phyloP scores from a whole-genome alignment of 2,888 invertebrate species.

The Norana najaformis region DNA sequence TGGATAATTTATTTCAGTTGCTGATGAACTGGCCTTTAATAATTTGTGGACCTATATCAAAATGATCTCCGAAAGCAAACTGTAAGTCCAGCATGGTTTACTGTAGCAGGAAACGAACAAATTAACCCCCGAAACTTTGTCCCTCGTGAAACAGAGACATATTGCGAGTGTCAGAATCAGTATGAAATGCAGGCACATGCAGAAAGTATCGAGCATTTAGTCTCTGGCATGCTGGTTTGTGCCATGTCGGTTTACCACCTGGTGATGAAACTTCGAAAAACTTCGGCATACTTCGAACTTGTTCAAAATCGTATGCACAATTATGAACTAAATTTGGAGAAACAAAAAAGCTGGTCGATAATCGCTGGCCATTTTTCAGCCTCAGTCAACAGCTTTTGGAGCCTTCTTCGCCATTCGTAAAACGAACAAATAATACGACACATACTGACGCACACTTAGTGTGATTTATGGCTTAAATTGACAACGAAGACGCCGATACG shows the following conservation, averaged over 20 bases:
- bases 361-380: not conserved
- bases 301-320: slow-evolving; percentile 5
- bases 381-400: slow-evolving; percentile 6
- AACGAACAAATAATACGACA: not conserved
- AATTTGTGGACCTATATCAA: not conserved
- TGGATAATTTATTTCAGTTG: not conserved
- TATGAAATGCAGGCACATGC: not conserved
- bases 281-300: not conserved
- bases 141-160: not conserved
- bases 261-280: slow-evolving; percentile 6
- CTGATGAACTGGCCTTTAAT: too few relatives aligned
- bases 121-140: not conserved
- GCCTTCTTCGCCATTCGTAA: slow-evolving; percentile 13
- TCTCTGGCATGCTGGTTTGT: slow-evolving; percentile 13
- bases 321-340: not conserved
- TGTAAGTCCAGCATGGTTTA: not conserved
- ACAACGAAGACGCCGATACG: too few relatives aligned
- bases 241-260: slow-evolving; percentile 13
- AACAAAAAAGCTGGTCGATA: not conserved
- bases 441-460: not conserved
- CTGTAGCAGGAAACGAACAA: not conserved
- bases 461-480: too few relatives aligned
- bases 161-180: not conserved
- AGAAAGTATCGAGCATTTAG: not conserved
- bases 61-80: not conserved